Evolutionary conservation across 2,888 invertebrate genomes (phyloP), one percentile per base, ranked within the genome.

Genomic region (Syrphus vitripennis): DNA sequence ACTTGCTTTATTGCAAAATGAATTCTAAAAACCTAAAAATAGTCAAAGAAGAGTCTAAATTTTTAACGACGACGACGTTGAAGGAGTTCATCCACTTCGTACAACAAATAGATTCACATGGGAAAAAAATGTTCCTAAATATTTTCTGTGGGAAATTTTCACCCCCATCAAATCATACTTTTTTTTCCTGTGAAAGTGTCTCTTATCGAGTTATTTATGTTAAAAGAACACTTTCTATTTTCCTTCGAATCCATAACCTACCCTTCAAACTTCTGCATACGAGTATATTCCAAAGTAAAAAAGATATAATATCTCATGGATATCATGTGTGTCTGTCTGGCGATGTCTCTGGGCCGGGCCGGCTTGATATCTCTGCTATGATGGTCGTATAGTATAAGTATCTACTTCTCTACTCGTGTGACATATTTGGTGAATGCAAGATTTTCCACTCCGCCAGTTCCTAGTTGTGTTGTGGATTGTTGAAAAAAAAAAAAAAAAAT

Each of bases 341-440:
- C 67, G 61, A 59, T 59, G 21, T 59, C 21, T 59, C 59, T 29
- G 9, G 3, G 21, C 19, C 72, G 24, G 69, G 50, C 48, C 34
- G 42, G 50, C 57, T 45, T 26, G 48, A 4, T 63, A 45, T 84
- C 2, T 34, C 12, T 3, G 37, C 69, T 74, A 26, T 16, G 55
- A 26, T 76, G 59, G 61, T 61, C 26, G 63, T 29, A 69, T 37
- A 37, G 21, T 55, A 10, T 50, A 24, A 59, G 19, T 37, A 21
- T 14, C 21, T 21, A 48, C 21, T 12, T 24, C 3, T 12, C 21
- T 75, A 29, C 70, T 72, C 77, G 70, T 82, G 86, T 86, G 86
- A 86, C 86, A 86, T 86, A 86, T 82, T 82, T 75, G 82, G 77
- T 71, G 67, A 55, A 86, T 86, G 63, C 77, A 70, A 82, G 77